A percentile compares a stretch with the other conserved stretches of the same genome.
Evolutionary conservation across 2,113 vertebrate genomes (phyloP).

Genomic region (Lagopus muta): DNA sequence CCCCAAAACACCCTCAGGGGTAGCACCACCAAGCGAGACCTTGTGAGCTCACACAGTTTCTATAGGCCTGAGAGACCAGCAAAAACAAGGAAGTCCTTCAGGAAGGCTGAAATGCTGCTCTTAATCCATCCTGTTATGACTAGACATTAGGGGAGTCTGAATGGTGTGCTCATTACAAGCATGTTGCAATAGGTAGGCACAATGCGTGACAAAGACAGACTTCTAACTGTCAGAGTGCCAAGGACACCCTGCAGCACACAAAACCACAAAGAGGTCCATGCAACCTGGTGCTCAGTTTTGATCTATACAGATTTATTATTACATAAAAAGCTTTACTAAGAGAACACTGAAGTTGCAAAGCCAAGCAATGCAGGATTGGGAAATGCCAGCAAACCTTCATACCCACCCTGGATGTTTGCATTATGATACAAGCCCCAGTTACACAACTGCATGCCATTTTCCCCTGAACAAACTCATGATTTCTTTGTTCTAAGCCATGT

Average conservation of each 20-base stretch:
- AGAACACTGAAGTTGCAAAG: background rate
- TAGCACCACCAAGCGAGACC: constrained; percentile 6
- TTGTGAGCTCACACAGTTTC: background rate
- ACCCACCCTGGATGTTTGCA: constrained; percentile 20
- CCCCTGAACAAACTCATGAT: background rate
- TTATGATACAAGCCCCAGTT: constrained; percentile 34
- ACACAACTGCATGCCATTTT: constrained; percentile 21
- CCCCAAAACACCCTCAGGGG: background rate
- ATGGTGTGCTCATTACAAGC: constrained; percentile 39
- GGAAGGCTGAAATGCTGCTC: constrained; percentile 68
- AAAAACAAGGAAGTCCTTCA: constrained; percentile 67
- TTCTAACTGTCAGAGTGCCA: constrained; percentile 48
- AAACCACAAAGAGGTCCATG: background rate
- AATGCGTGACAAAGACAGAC: constrained; percentile 48
- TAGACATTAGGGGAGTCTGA: constrained; percentile 64
- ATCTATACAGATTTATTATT: background rate
- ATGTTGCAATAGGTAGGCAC: constrained; percentile 66
- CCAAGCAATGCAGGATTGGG: background rate
- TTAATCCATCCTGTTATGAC: constrained; percentile 71
- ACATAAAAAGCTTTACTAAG: constrained; percentile 2
- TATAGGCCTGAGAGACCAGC: constrained; percentile 18
- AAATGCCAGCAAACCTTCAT: constrained; percentile 33
- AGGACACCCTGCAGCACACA: constrained; percentile 17
- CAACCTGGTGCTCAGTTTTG: background rate
- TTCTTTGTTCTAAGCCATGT: constrained; percentile 21